Conservation (phyloP, 2,113 vertebrate species). For the Actenoides hombroni region DNA sequence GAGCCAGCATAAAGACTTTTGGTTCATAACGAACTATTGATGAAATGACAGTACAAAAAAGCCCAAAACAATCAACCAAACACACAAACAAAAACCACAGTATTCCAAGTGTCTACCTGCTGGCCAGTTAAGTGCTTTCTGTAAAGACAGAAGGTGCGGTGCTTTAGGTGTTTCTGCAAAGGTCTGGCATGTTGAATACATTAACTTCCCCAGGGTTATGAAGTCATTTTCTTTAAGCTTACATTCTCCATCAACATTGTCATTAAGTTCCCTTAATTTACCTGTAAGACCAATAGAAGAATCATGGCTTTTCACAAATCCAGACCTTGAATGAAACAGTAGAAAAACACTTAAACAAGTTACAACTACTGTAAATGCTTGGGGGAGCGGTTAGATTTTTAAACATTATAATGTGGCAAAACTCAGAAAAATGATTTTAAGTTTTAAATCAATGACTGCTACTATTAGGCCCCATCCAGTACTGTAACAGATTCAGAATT, state of each 20-base stretch:
- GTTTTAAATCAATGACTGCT: not conserved
- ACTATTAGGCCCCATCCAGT: not conserved
- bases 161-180: constrained; percentile 78
- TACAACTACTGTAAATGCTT: not conserved
- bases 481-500: not conserved
- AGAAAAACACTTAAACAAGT: not conserved
- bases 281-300: constrained; percentile 67
- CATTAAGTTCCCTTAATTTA: constrained; percentile 89
- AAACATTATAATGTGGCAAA: not conserved
- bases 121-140: constrained; percentile 93
- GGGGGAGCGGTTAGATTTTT: rapidly evolving
- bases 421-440: not conserved
- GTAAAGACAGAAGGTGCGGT: constrained; percentile 87
- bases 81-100: no score
- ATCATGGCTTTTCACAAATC: not conserved
- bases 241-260: constrained; percentile 72
- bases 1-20: not conserved
- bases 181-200: constrained; percentile 75
- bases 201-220: constrained; percentile 80
- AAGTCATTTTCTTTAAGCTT: constrained; percentile 80
- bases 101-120: constrained; percentile 73
- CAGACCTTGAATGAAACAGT: not conserved
- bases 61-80: not conserved
- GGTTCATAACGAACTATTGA: not conserved
- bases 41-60: not conserved